Conservation (phyloP, 2,888 invertebrate species). For the Trichopoda pennipes region DNA sequence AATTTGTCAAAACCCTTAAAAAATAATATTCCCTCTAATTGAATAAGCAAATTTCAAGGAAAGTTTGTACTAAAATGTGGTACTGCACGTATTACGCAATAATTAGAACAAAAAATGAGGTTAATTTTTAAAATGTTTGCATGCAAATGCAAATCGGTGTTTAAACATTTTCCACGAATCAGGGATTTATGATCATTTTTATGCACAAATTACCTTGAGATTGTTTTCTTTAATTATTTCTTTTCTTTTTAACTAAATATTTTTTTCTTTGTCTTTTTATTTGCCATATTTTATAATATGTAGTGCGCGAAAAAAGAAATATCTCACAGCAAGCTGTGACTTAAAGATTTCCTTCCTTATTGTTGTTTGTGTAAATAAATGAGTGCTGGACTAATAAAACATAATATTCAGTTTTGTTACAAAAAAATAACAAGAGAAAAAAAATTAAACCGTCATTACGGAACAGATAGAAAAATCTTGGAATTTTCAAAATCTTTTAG, state of each 20-base stretch:
- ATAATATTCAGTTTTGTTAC: constrained; percentile 1
- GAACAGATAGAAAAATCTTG: constrained; percentile 2
- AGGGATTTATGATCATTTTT: constrained; percentile 9
- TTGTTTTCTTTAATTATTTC: constrained; percentile 29
- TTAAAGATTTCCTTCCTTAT: not conserved
- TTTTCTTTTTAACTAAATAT: constrained; percentile 26
- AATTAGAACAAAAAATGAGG: constrained; percentile 66
- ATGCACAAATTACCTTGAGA: constrained; percentile 36
- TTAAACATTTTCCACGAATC: constrained; percentile 27
- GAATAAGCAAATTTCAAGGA: constrained; percentile 6
- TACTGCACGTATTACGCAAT: constrained; percentile 58
- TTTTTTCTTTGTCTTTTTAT: constrained; percentile 12
- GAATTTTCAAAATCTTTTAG: constrained; percentile 19
- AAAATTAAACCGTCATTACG: constrained; percentile 27
- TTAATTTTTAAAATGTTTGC: constrained; percentile 19
- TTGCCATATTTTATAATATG: constrained; percentile 26
- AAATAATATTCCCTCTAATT: constrained; percentile 29
- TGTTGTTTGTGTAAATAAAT: not conserved
- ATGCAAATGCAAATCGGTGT: constrained; percentile 23
- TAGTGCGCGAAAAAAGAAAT: constrained; percentile 5
- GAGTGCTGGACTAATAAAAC: constrained; percentile 41
- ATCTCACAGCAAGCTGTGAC: constrained; percentile 38
- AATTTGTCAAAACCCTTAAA: constrained; percentile 46
- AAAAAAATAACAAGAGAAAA: not conserved
- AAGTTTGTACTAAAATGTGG: constrained; percentile 6